phyloP scores from a whole-genome alignment of 2,113 vertebrate genomes.

The Sturnira hondurensis region DNA sequence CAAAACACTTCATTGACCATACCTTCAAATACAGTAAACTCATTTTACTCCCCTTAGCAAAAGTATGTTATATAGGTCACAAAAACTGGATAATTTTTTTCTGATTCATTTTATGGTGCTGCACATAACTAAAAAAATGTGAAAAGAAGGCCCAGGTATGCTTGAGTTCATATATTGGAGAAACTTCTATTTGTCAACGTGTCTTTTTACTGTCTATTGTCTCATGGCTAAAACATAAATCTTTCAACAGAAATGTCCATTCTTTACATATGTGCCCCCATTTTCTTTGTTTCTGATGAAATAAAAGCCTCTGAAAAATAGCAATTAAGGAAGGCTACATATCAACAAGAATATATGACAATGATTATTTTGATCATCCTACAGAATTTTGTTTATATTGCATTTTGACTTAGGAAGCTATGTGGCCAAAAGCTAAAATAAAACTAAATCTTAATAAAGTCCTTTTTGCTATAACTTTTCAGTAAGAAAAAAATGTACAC shows the following conservation, averaged over 20 bases:
- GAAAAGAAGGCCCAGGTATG: slow-evolving; percentile 27
- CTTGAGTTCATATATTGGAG: slow-evolving; percentile 57
- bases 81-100: slow-evolving; percentile 52
- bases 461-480: background rate
- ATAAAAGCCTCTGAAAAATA: background rate
- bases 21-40: slow-evolving; percentile 49
- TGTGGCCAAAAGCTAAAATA: background rate
- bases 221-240: background rate
- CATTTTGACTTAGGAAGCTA: background rate
- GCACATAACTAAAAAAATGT: slow-evolving; percentile 47
- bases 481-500: background rate
- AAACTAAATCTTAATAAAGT: background rate
- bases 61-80: slow-evolving; percentile 45
- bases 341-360: background rate
- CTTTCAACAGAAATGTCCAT: slow-evolving; percentile 3
- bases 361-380: background rate
- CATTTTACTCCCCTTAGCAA: slow-evolving; percentile 44
- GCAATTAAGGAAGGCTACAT: background rate
- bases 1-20: slow-evolving; percentile 29
- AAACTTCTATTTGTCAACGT: slow-evolving; percentile 62
- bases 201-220: slow-evolving; percentile 53
- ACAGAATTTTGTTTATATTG: background rate
- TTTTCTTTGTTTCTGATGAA: background rate
- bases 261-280: background rate
- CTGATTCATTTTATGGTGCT: slow-evolving; percentile 64